Evolutionary conservation across 1,140 invertebrate genomes (phyloP), one percentile per base, ranked within the genome.

Genomic region (Mamestra configurata): DNA sequence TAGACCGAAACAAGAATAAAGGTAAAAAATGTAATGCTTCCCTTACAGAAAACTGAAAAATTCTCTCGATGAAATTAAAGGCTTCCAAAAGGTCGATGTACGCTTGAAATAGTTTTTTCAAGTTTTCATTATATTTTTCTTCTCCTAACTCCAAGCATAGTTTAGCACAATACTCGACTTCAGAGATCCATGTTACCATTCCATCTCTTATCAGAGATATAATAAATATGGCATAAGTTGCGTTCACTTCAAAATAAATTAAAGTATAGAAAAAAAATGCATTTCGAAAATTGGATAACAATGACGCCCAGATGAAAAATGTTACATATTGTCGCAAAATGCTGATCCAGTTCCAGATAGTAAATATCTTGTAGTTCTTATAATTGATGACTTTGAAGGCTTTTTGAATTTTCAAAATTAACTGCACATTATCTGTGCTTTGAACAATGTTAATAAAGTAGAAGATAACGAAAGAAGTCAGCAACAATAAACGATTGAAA

Each of bases 31-130:
- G n/a, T n/a, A n/a, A 35, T 31, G 1, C 15, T 13, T 22, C 3
- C n/a, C 66, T 49, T 51, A 70, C 66, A 13, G 66, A 49, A 49
- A 24, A 27, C 22, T 70, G 43, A 31, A 70, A 70, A 1, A 70
- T 0, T 6, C n/a, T 49, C 13, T 70, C 31, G 6, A 70, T 51
- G 8, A 70, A 18, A 31, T 46, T 15, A 51, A 51, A 70, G 0
- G 66, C 13, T 31, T 70, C 43, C 66, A 70, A 18, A 4, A 70
- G n/a, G 27, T 27, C 15, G 2, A 8, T 15, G 15, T 70, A 70
- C 4, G 43, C 43, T 51, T 70, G 43, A 27, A 49, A 70, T 43
- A 70, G 22, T 24, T 27, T 49, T 20, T 27, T 70, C 13, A 43
- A 51, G 4, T 11, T 49, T 2, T 18, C 13, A 31, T 24, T 53